Percentiles rank a stretch among this genome's conserved stretches.
These are phyloP conservation scores for Drosophila eohydei DNA, from an alignment of 2,888 invertebrate genomes.

Conservation along the genomic window DNA sequence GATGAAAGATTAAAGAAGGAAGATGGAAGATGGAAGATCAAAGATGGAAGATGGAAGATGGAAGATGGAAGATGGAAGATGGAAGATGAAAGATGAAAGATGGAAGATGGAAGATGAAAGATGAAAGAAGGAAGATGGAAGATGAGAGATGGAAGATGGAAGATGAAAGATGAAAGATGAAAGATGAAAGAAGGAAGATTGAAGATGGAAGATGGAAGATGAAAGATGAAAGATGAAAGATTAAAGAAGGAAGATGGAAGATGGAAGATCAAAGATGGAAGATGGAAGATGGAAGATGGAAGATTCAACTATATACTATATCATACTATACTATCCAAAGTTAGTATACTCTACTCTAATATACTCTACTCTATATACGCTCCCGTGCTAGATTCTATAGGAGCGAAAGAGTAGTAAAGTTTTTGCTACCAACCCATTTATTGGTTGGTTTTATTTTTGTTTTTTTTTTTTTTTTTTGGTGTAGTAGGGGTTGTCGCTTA, in stretches of 20 bases:
- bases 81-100: background rate
- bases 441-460: background rate
- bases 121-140: background rate
- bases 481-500: slow-evolving; percentile 19
- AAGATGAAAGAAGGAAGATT: too few species aligned
- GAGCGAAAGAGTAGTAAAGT: background rate
- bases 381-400: background rate
- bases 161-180: too few species aligned
- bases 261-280: background rate
- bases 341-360: too few species aligned
- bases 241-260: too few species aligned
- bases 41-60: background rate
- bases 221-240: too few species aligned
- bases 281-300: background rate
- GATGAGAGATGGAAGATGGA: too few species aligned
- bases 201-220: too few species aligned
- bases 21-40: too few species aligned
- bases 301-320: too few species aligned
- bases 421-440: background rate
- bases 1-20: background rate
- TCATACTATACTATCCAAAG: background rate
- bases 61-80: background rate
- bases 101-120: background rate
- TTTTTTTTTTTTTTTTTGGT: background rate
- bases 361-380: background rate